Conservation (phyloP, 2,888 invertebrate species). For the Drosophila prostipennis region DNA sequence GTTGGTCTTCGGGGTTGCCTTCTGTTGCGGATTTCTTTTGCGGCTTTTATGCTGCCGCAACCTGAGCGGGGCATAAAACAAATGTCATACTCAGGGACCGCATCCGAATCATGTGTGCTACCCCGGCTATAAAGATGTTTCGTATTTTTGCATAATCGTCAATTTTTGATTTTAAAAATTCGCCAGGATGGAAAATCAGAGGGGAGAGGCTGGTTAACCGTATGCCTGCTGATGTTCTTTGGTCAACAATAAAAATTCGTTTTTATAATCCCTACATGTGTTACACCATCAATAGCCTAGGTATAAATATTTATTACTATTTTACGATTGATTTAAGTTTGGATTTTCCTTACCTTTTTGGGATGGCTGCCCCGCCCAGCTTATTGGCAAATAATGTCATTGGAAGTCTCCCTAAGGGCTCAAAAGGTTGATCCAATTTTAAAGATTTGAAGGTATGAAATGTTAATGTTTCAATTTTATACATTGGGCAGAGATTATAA, state of each 20-base stretch:
- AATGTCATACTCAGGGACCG: slow-evolving; percentile 73
- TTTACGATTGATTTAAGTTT: slow-evolving; percentile 74
- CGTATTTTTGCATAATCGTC: slow-evolving; percentile 77
- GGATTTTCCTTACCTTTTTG: slow-evolving; percentile 29
- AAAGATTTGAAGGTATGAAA: not conserved
- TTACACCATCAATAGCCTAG: slow-evolving; percentile 55
- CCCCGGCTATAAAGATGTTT: slow-evolving; percentile 64
- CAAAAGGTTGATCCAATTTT: slow-evolving; percentile 9
- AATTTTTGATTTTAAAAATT: slow-evolving; percentile 75
- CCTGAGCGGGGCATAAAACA: slow-evolving; percentile 73
- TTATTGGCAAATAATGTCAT: slow-evolving; percentile 62
- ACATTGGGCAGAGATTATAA: not conserved
- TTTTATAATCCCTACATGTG: slow-evolving; percentile 77
- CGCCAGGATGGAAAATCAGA: slow-evolving; percentile 1
- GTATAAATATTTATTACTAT: slow-evolving; percentile 77
- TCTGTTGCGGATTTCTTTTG: slow-evolving; percentile 44
- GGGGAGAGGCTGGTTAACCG: not conserved
- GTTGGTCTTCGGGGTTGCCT: slow-evolving; percentile 20
- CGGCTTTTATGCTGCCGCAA: slow-evolving; percentile 67
- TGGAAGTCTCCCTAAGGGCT: not conserved
- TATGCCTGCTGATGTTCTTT: slow-evolving; percentile 27
- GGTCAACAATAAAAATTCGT: slow-evolving; percentile 76
- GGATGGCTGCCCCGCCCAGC: slow-evolving; percentile 6
- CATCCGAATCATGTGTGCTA: slow-evolving; percentile 59
- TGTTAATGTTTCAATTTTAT: slow-evolving; percentile 5